Percentiles rank a stretch among this genome's conserved stretches.
Conservation (phyloP, 2,113 vertebrate species). For the Cryptomyrus ogoouensis region DNA sequence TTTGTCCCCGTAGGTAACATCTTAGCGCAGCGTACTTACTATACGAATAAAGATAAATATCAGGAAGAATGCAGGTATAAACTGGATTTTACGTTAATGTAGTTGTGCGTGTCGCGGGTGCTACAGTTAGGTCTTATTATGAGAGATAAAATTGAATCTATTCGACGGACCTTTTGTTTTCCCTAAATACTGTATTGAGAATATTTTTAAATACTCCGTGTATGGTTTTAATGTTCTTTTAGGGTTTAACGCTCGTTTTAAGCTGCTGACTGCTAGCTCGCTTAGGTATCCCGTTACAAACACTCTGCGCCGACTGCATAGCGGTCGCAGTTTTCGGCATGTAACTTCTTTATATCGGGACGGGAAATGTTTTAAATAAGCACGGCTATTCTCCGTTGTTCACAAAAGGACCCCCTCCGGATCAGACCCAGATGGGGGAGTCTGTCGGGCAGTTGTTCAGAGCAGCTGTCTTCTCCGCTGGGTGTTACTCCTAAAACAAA, state of each 20-base stretch:
- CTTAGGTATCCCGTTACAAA: neutral
- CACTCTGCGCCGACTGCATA: neutral
- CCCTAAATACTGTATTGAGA: neutral
- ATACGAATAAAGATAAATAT: neutral
- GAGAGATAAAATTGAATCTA: neutral
- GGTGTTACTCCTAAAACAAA: neutral
- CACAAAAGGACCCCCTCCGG: neutral
- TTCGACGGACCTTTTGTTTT: neutral
- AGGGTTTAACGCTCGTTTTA: neutral
- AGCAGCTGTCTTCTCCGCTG: slow-evolving; percentile 2
- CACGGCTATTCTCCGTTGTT: neutral
- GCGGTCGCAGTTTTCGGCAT: neutral
- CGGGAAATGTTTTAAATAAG: neutral
- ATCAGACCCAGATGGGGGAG: neutral
- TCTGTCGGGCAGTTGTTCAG: neutral
- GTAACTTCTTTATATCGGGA: neutral
- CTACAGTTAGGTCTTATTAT: neutral
- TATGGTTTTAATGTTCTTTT: neutral
- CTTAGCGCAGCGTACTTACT: neutral
- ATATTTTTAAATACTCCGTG: neutral
- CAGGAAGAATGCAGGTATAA: neutral
- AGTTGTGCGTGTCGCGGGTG: neutral
- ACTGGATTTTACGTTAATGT: neutral
- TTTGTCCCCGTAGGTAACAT: neutral
- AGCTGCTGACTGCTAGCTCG: neutral